Base-by-base conservation (phyloP, 1,140 invertebrate species). In the Drosophila nigrodunni region DNA sequence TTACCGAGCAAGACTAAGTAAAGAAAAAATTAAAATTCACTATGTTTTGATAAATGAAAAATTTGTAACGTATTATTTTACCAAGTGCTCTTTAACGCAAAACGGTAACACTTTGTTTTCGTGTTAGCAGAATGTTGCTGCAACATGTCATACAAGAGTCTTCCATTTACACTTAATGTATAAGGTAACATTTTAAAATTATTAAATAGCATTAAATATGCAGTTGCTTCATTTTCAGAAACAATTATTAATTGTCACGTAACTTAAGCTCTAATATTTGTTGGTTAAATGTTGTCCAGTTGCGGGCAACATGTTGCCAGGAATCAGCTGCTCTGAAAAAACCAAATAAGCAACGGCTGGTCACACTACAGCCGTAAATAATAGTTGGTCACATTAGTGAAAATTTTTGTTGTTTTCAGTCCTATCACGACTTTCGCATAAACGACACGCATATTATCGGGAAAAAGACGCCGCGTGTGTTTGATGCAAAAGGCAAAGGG, bases 381-480 rank as follows among this genome's bases (percentile, higher is more conserved):
- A 18, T 4, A n/a, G 62, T 47, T 54, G 70, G 65, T 68, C 57
- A 74, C 65, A 61, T 61, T 61, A 41, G 47, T 9, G 34, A 47
- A 58, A 74, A 59, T 52, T 74, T 73, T 68, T 74, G 66, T 69
- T 74, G 58, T 71, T 65, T 59, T 76, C 73, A 71, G 73, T 76
- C 59, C 59, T 76, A 64, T 72, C 73, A 71, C 68, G 73, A 76
- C 73, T 76, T 76, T 76, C 73, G 73, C 73, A 76, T 70, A 64
- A 71, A 71, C 67, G 66, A 71, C 67, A 71, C 73, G 73, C 73
- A 76, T 76, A 39, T 65, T 54, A 58, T 59, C 72, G 72, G 68
- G 70, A 71, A 65, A 58, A 47, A 59, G 61, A 76, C 69, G 74
- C 68, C 74, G 73, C 73, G 73, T 75, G 73, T 75, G 72, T 75